Conservation (phyloP, 2,888 invertebrate species). For the Brachycybe producta region DNA sequence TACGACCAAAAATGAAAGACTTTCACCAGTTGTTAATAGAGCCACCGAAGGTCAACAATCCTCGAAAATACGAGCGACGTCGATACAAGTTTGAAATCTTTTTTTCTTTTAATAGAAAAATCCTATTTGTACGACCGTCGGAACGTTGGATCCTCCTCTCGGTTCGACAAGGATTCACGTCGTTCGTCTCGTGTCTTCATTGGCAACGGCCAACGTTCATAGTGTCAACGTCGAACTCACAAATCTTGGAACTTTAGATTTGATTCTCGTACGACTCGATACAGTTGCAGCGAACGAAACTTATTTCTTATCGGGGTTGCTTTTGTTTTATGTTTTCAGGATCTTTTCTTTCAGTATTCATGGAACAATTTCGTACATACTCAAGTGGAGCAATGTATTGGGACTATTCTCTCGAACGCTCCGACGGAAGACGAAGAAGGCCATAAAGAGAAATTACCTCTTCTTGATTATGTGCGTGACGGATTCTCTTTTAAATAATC, state of each 20-base stretch:
- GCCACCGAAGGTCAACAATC: slow-evolving; percentile 51
- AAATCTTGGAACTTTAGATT: slow-evolving; percentile 42
- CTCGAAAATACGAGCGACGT: not conserved
- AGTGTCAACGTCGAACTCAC: slow-evolving; percentile 54
- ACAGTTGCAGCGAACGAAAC: not conserved
- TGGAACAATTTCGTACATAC: slow-evolving; percentile 95
- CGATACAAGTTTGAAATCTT: slow-evolving; percentile 6
- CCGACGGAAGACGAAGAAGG: slow-evolving; percentile 25
- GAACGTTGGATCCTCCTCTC: slow-evolving; percentile 56
- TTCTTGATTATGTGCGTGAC: slow-evolving; percentile 32
- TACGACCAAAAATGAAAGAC: slow-evolving; percentile 52
- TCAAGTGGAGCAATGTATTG: slow-evolving; percentile 67
- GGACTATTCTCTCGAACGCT: slow-evolving; percentile 47
- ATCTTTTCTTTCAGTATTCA: slow-evolving; percentile 75
- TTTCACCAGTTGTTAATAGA: slow-evolving; percentile 53
- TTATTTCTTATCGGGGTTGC: slow-evolving; percentile 14
- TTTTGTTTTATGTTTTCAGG: slow-evolving; percentile 42
- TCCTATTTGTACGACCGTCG: slow-evolving; percentile 54
- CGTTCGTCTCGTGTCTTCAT: slow-evolving; percentile 59
- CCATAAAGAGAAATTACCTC: slow-evolving; percentile 29
- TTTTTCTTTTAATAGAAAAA: slow-evolving; percentile 35
- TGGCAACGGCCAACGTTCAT: slow-evolving; percentile 57
- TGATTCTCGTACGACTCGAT: slow-evolving; percentile 40
- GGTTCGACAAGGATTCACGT: slow-evolving; percentile 69
- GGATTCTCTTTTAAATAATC: no score